phyloP scores from a whole-genome alignment of 2,797 vertebrate genomes.

The Thamnophis elegans region DNA sequence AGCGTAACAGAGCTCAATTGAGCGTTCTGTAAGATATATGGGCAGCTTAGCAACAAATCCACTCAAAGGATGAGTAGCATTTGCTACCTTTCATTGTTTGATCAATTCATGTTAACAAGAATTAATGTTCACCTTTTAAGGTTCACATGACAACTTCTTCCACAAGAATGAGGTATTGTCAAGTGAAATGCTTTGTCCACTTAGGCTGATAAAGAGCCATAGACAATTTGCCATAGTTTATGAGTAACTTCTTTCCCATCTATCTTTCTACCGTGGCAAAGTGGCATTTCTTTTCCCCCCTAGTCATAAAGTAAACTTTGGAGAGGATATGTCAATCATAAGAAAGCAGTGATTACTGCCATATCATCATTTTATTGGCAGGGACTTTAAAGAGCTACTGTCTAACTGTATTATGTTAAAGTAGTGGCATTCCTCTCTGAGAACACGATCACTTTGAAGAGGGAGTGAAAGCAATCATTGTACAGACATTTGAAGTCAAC shows the following conservation, averaged over 20 bases:
- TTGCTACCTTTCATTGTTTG: conserved; percentile 47
- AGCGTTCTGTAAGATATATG: neutral
- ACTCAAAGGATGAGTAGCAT: conserved; percentile 35
- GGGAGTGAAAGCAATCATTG: conserved; percentile 15
- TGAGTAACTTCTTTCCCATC: conserved; percentile 50
- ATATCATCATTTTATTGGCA: conserved; percentile 59
- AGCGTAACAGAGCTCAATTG: no score
- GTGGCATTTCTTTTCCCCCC: conserved; percentile 11
- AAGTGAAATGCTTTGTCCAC: conserved; percentile 45
- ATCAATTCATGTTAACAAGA: conserved; percentile 41
- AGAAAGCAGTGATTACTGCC: conserved; percentile 41
- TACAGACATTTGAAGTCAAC: conserved; percentile 27
- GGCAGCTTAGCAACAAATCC: conserved; percentile 30
- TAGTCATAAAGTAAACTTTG: conserved; percentile 58
- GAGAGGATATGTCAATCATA: conserved; percentile 44
- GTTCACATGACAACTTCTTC: conserved; percentile 32
- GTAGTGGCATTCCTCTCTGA: neutral
- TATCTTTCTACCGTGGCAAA: conserved; percentile 53
- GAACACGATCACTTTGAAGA: conserved; percentile 28
- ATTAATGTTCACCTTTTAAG: conserved; percentile 53
- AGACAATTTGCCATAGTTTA: conserved; percentile 32
- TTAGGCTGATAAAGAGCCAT: conserved; percentile 48
- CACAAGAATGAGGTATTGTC: conserved; percentile 36
- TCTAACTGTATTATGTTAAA: conserved; percentile 27
- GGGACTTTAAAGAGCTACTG: conserved; percentile 23